Percentiles rank a stretch among this genome's conserved stretches.
These are phyloP conservation scores for Sphaerophoria rueppellii DNA, from an alignment of 2,888 invertebrate genomes.

Conservation along the genomic window DNA sequence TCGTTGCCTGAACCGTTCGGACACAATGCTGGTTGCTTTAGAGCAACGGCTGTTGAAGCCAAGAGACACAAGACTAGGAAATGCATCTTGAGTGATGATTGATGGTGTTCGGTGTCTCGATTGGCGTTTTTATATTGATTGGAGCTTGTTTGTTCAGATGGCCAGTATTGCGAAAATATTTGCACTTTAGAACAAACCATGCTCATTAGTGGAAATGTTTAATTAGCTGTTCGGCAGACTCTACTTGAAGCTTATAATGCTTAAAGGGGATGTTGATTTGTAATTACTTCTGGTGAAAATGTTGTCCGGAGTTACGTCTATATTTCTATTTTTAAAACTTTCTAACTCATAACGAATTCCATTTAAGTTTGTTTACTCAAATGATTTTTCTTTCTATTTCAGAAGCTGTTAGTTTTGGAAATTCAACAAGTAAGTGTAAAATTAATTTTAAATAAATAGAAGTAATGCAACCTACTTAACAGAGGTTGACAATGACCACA, in stretches of 20 bases:
- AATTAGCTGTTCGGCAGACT: not conserved
- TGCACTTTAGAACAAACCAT: not conserved
- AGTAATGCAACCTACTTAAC: no score
- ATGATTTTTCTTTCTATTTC: no score
- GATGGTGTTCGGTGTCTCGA: not conserved
- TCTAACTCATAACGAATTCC: no score
- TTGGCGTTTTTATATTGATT: not conserved
- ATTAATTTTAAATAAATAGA: no score
- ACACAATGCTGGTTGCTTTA: not conserved
- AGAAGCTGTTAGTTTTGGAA: no score
- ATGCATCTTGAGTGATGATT: not conserved
- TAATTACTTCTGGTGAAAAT: no score
- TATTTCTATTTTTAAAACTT: no score
- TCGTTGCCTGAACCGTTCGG: not conserved
- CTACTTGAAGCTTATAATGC: not conserved
- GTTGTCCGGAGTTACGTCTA: no score
- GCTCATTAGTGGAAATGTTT: not conserved
- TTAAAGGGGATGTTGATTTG: not conserved
- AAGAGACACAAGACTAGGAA: not conserved
- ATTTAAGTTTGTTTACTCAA: no score
- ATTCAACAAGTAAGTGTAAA: no score
- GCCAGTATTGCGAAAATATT: not conserved
- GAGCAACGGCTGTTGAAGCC: constrained; percentile 10
- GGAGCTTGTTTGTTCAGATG: constrained; percentile 10
- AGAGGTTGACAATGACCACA: no score